These are phyloP conservation scores for Netelia melanura DNA, from an alignment of 2,888 invertebrate genomes.

Conservation along the genomic window DNA sequence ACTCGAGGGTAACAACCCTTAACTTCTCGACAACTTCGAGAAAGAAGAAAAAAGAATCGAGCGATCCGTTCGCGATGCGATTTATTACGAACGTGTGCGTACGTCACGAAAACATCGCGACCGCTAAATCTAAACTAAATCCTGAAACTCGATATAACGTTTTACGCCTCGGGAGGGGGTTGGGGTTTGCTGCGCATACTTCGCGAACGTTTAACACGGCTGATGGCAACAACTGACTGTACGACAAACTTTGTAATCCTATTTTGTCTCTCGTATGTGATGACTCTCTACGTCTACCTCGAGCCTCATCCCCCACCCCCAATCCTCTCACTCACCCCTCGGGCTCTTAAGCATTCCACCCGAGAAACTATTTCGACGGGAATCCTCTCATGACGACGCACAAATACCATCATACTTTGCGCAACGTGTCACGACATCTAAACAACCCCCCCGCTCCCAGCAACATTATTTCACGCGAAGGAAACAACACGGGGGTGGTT, in stretches of 20 bases:
- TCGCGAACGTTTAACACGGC: slow-evolving; percentile 32
- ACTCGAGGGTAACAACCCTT: not conserved
- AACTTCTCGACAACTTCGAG: not conserved
- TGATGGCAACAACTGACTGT: slow-evolving; percentile 5
- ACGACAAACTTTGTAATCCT: slow-evolving; percentile 50
- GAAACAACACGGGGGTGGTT: not conserved
- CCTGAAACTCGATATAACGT: slow-evolving; percentile 30
- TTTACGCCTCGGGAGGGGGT: not conserved
- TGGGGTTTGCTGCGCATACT: not conserved
- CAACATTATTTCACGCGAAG: not conserved
- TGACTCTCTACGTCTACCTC: not conserved
- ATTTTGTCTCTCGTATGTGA: slow-evolving; percentile 38
- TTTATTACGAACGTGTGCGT: not conserved
- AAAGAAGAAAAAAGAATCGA: not conserved
- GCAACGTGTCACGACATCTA: not conserved
- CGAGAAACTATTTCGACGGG: slow-evolving; percentile 22
- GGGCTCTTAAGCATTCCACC: not conserved
- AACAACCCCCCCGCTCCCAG: not conserved
- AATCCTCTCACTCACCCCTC: not conserved
- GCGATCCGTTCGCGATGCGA: not conserved
- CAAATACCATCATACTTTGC: not conserved
- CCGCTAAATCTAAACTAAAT: not conserved
- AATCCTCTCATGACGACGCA: slow-evolving; percentile 14
- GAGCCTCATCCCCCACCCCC: not conserved
- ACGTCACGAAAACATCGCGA: not conserved